These are phyloP conservation scores for Nesometra sesokonis DNA, from an alignment of 35 echinoderm and acorn worm species.

Conservation along the genomic window DNA sequence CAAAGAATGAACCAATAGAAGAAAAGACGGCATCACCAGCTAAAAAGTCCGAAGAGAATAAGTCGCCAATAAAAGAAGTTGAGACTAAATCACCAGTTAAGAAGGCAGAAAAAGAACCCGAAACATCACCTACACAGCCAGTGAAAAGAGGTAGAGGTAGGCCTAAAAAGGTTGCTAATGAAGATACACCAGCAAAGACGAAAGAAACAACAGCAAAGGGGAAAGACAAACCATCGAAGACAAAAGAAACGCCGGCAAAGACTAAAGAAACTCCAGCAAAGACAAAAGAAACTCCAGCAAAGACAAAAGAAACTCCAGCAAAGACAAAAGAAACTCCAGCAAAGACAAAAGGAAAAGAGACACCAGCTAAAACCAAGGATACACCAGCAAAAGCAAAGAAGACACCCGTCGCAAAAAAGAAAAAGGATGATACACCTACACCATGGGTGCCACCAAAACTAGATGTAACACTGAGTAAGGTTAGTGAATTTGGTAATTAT, in stretches of 20 bases:
- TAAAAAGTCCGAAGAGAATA: neutral
- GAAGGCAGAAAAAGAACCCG: neutral
- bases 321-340: slow-evolving; percentile 11
- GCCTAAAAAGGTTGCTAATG: neutral
- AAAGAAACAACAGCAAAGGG: slow-evolving; percentile 14
- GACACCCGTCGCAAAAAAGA: slow-evolving; percentile 4
- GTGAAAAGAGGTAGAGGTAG: neutral
- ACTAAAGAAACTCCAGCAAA: too few relatives aligned
- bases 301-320: slow-evolving; percentile 8
- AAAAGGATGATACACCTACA: slow-evolving; percentile 20
- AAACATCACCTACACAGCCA: neutral
- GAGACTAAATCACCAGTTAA: neutral
- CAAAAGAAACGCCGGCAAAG: slow-evolving; percentile 13
- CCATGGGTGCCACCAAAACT: neutral
- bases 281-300: slow-evolving; percentile 1
- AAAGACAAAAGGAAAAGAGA: slow-evolving; percentile 25
- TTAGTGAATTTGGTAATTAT: neutral
- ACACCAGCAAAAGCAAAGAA: neutral
- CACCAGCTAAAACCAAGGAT: neutral
- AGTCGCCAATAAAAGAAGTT: neutral
- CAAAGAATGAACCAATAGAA: neutral
- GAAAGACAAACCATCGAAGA: slow-evolving; percentile 12
- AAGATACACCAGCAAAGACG: slow-evolving; percentile 1
- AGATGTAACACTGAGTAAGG: neutral
- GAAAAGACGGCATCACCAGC: neutral